Conservation (phyloP, 37 sponge, comb jelly and placozoan species). For the Halichondria panicea region DNA sequence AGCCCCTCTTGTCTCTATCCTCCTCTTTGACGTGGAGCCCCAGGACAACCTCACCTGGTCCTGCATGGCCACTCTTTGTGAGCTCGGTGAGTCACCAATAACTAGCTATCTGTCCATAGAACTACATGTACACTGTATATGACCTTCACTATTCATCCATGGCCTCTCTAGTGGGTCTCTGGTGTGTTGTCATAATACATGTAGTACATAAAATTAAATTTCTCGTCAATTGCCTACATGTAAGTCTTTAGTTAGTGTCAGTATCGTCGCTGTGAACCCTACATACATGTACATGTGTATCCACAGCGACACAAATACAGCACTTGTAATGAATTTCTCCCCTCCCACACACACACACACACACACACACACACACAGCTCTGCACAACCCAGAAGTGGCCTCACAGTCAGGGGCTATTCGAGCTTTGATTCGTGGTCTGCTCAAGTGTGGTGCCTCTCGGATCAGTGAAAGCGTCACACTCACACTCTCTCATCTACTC, state of each 20-base stretch:
- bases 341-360: no score
- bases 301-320: neutral
- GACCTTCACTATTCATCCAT: no score
- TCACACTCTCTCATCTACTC: conserved; percentile 55
- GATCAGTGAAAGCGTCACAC: conserved; percentile 58
- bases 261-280: no score
- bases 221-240: no score
- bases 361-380: conserved; percentile 11
- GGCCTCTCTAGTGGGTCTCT: no score
- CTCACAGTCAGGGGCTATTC: conserved; percentile 21
- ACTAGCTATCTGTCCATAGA: no score
- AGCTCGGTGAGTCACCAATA: conserved; percentile 55
- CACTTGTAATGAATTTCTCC: neutral
- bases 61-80: conserved; percentile 65
- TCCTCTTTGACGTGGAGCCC: conserved; percentile 27
- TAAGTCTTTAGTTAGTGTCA: no score
- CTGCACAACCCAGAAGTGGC: conserved; percentile 44
- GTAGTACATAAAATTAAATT: no score
- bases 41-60: conserved; percentile 71
- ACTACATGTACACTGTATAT: no score
- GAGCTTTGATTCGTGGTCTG: conserved; percentile 45
- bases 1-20: conserved; percentile 67
- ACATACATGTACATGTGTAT: neutral
- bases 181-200: no score
- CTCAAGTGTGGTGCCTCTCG: conserved; percentile 50